Conservation (phyloP, 2,113 vertebrate species). For the Pleuronectes platessa region DNA sequence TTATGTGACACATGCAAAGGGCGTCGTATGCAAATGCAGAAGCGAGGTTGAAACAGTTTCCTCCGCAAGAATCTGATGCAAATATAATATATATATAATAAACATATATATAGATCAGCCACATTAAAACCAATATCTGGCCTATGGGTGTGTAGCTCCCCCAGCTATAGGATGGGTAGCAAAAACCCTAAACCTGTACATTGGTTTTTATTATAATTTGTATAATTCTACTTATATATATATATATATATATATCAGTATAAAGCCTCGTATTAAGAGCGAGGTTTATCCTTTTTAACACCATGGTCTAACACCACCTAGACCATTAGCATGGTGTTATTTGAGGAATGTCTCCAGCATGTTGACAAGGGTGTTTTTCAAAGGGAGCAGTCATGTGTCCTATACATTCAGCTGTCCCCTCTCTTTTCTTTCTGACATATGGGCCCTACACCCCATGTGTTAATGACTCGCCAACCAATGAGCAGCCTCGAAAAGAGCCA, state of each 20-base stretch:
- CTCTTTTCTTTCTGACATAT: conserved; percentile 18
- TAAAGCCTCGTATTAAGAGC: not conserved
- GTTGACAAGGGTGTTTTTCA: not conserved
- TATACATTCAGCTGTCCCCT: conserved; percentile 24
- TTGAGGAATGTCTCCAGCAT: conserved; percentile 21
- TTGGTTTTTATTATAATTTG: not conserved
- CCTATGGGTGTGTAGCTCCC: not conserved
- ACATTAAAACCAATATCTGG: not conserved
- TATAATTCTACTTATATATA: not conserved
- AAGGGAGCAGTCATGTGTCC: not conserved
- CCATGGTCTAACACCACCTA: not conserved
- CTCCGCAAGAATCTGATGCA: not conserved
- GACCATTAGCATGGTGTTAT: conserved; percentile 12
- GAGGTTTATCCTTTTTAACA: not conserved
- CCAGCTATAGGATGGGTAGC: too few relatives aligned
- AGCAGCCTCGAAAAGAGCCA: conserved; percentile 11
- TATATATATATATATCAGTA: not conserved
- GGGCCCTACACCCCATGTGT: not conserved
- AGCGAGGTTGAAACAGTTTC: not conserved
- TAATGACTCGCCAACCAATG: conserved; percentile 48
- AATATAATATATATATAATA: not conserved
- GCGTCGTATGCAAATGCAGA: not conserved
- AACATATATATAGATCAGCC: not conserved
- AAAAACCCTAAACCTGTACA: too few relatives aligned
- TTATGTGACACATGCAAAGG: not conserved